Conservation (phyloP, 92 coral and sea anemone species). For the Meandrina meandrites region DNA sequence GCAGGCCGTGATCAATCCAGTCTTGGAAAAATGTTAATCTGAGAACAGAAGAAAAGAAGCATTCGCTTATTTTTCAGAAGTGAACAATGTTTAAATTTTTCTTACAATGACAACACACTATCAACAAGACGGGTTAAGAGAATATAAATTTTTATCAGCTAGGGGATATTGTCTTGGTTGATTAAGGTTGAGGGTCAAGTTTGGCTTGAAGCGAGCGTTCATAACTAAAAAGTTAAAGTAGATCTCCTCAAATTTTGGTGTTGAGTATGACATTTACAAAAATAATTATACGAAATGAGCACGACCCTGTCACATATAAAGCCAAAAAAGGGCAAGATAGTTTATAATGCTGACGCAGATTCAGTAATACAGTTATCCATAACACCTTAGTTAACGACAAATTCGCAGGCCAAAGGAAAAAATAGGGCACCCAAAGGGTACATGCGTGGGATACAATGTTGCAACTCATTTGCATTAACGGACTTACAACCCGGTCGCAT, state of each 20-base stretch:
- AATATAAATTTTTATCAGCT: no score
- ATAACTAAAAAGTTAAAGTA: neutral
- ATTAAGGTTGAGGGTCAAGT: neutral
- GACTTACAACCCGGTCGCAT: no score
- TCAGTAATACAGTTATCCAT: no score
- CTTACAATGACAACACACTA: neutral
- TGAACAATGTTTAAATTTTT: neutral
- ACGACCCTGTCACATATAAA: neutral
- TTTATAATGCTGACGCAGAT: no score
- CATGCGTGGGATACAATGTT: no score
- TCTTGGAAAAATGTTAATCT: conserved; percentile 96
- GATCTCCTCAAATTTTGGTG: neutral
- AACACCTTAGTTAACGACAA: neutral
- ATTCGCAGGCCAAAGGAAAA: no score
- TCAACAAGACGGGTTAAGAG: neutral
- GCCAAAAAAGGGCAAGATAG: no score
- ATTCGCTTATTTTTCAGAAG: neutral
- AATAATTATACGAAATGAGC: neutral
- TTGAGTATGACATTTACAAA: neutral
- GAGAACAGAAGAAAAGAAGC: neutral
- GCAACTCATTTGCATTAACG: no score
- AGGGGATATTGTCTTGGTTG: no score
- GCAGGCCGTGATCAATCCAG: conserved; percentile 98
- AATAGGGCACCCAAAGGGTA: no score
- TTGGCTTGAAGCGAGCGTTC: neutral